Base-by-base conservation (phyloP, 2,797 vertebrate species). In the Poecile montanus region DNA sequence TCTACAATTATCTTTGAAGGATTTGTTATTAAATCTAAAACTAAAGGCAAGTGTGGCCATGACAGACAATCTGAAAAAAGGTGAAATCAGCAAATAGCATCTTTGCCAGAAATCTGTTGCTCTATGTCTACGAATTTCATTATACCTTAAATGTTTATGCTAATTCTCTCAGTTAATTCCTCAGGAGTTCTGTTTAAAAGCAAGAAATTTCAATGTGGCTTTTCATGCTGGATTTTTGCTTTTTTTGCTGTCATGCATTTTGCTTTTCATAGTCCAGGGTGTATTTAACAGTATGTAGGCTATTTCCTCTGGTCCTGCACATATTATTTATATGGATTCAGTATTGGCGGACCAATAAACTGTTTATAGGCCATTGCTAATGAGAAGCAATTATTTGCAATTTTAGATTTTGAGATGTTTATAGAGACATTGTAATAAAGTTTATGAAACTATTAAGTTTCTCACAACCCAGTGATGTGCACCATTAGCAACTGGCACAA, bases 311-410 rank as follows among this genome's bases (percentile, higher is more conserved):
- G 53, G 40, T 87, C 45, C n/a, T n/a, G n/a, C 36, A 47, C 93
- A 57, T 68, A 70, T 82, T 95, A 67, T 85, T 97, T 95, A 95
- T 54, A 87, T 47, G 94, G 68, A 88, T 94, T 85, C 71, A 77
- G 50, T 95, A 96, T 63, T 96, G 90, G 73, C 78, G 80, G 95
- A 95, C 67, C 58, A 94, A 88, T 97, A 92, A 96, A 81, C 57
- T 82, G 30, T 92, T 97, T 95, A 96, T 95, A 96, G 91, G 40
- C 38, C 67, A 72, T 89, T 97, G 68, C 48, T 96, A 96, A 95
- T 78, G 86, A 92, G 91, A 94, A 95, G 61, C 51, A 96, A 91
- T 96, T 95, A 95, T 74, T 85, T 94, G 62, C 84, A 89, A 93
- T 91, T 96, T 93, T 91, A 94, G 50, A 71, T 68, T 61, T 91